Conservation (phyloP, 2,113 vertebrate genomes). For the Pogonocichla stellata region DNA sequence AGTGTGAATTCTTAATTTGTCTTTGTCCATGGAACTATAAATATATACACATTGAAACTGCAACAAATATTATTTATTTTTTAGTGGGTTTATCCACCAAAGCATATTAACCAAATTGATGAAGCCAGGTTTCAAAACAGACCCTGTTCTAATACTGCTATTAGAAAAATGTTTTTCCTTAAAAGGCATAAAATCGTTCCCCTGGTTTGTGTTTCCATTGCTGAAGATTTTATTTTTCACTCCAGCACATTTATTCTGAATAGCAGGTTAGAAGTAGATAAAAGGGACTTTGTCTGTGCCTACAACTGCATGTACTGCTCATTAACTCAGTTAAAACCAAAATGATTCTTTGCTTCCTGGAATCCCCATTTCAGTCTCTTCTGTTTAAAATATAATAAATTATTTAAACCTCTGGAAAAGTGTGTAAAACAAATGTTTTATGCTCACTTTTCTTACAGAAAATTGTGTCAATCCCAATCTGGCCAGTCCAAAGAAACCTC, state of each 20-base stretch:
- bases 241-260: neutral
- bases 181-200: neutral
- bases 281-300: neutral
- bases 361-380: neutral
- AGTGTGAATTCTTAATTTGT: neutral
- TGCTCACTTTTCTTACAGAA: neutral
- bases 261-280: neutral
- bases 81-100: neutral
- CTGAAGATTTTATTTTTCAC: neutral
- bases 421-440: neutral
- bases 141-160: neutral
- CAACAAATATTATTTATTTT: neutral
- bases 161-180: neutral
- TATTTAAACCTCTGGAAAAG: neutral
- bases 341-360: neutral
- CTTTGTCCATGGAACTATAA: neutral
- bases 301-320: neutral
- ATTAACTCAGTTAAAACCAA: neutral
- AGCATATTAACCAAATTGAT: neutral
- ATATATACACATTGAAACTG: neutral
- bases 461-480: neutral
- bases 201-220: neutral
- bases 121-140: neutral
- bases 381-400: neutral
- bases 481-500: neutral